Percentiles rank a stretch among this genome's conserved stretches.
phyloP scores from a whole-genome alignment of 92 coral and sea anemone genomes.

The Pocillopora grandis region DNA sequence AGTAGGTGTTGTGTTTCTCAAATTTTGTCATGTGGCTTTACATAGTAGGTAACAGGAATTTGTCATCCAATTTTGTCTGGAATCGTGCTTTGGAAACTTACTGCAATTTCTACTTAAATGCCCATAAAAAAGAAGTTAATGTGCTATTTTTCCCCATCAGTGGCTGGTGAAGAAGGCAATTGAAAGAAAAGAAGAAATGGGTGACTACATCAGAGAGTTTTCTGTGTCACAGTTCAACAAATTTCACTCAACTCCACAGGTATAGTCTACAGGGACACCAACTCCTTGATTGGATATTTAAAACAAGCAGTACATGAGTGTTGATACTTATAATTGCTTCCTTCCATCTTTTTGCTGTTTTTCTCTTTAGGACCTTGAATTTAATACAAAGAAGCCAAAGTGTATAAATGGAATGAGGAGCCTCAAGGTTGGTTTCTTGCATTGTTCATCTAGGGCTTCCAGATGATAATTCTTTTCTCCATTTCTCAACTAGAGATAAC shows the following conservation, averaged over 20 bases:
- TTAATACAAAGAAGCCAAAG: conserved; percentile 74
- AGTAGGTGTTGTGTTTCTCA: too few relatives aligned
- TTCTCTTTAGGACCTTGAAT: conserved; percentile 76
- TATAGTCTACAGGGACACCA: neutral
- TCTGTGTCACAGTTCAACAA: conserved; percentile 97
- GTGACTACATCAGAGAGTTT: conserved; percentile 97
- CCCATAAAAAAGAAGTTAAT: neutral
- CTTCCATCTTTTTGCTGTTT: neutral
- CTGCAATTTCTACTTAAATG: too few relatives aligned
- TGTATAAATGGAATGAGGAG: conserved; percentile 73
- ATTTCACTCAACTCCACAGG: conserved; percentile 92
- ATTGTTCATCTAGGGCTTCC: neutral
- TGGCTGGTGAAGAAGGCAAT: conserved; percentile 99
- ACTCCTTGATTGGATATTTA: too few relatives aligned
- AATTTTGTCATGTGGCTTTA: too few relatives aligned
- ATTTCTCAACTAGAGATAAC: neutral
- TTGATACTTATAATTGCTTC: neutral
- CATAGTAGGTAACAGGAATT: too few relatives aligned
- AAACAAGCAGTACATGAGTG: too few relatives aligned
- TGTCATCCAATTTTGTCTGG: too few relatives aligned
- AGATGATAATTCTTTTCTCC: too few relatives aligned
- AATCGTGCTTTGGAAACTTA: too few relatives aligned
- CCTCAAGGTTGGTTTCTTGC: conserved; percentile 73
- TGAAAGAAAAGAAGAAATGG: conserved; percentile 98
- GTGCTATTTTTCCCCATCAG: conserved; percentile 31